These are phyloP conservation scores for Acanthosepion pharaonis DNA, from an alignment of 2,888 invertebrate genomes.

Conservation along the genomic window DNA sequence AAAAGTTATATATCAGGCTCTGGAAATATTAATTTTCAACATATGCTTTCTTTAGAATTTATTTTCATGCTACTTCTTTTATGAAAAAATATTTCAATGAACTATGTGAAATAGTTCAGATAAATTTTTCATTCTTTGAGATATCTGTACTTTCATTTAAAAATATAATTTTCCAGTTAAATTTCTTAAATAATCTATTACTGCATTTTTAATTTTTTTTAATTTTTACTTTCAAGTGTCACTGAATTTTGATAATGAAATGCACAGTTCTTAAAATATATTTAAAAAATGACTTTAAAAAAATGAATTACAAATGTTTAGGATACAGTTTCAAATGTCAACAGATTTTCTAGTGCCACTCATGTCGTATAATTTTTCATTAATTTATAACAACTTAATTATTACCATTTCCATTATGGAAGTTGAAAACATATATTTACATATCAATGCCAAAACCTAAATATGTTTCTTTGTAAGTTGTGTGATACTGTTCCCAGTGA, in stretches of 20 bases:
- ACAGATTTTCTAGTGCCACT: neutral
- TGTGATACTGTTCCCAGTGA: constrained; percentile 22
- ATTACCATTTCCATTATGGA: neutral
- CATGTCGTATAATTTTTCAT: neutral
- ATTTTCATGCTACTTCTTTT: neutral
- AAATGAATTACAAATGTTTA: neutral
- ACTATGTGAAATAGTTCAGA: neutral
- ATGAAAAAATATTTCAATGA: neutral
- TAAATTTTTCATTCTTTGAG: neutral
- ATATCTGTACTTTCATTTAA: neutral
- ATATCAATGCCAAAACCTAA: neutral
- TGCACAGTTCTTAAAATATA: neutral
- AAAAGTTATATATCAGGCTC: neutral
- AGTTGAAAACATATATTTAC: neutral
- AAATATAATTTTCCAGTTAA: neutral
- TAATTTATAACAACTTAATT: neutral
- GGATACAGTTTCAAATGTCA: neutral
- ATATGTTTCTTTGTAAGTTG: neutral
- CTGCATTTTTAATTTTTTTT: no score
- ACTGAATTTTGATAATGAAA: neutral
- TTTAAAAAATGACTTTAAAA: neutral
- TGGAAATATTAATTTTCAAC: neutral
- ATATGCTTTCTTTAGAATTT: neutral
- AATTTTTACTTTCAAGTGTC: neutral
- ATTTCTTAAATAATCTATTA: neutral